phyloP scores from a whole-genome alignment of 2,797 vertebrate genomes.

The Capromys pilorides region DNA sequence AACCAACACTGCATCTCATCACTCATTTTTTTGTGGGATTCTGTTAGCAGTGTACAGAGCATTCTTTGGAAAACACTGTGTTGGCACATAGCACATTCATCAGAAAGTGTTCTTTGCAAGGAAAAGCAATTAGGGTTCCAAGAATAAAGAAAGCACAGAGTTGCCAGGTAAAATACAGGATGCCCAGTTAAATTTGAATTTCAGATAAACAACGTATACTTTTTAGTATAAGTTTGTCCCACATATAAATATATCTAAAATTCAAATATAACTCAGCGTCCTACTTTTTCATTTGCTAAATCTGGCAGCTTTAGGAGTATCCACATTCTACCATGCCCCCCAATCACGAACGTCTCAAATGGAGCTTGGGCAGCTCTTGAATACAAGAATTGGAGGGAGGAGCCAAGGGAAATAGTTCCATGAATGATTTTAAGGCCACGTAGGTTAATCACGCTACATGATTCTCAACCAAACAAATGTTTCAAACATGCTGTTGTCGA shows the following conservation, averaged over 20 bases:
- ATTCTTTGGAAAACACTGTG: slow-evolving; percentile 24
- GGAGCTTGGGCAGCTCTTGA: background rate
- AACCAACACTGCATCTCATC: background rate
- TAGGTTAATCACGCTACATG: background rate
- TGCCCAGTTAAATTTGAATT: slow-evolving; percentile 62
- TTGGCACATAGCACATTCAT: background rate
- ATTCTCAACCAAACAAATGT: background rate
- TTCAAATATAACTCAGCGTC: slow-evolving; percentile 17
- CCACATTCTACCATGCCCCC: background rate
- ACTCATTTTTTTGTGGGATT: background rate
- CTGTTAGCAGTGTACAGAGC: background rate
- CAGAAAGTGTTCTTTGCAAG: slow-evolving; percentile 11
- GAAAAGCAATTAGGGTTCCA: slow-evolving; percentile 46
- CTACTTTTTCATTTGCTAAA: slow-evolving; percentile 57
- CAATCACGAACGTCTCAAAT: slow-evolving; percentile 35
- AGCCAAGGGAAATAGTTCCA: slow-evolving; percentile 22
- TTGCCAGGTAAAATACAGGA: slow-evolving; percentile 70
- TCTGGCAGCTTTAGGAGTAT: slow-evolving; percentile 46
- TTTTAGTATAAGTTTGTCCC: slow-evolving; percentile 25
- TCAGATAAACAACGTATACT: slow-evolving; percentile 54
- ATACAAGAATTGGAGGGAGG: slow-evolving; percentile 4
- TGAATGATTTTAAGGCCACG: background rate
- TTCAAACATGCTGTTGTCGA: background rate
- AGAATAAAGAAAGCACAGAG: slow-evolving; percentile 44
- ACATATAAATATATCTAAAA: slow-evolving; percentile 61